Base-by-base conservation (phyloP, 2,113 vertebrate species). In the Ranitomeya imitator region DNA sequence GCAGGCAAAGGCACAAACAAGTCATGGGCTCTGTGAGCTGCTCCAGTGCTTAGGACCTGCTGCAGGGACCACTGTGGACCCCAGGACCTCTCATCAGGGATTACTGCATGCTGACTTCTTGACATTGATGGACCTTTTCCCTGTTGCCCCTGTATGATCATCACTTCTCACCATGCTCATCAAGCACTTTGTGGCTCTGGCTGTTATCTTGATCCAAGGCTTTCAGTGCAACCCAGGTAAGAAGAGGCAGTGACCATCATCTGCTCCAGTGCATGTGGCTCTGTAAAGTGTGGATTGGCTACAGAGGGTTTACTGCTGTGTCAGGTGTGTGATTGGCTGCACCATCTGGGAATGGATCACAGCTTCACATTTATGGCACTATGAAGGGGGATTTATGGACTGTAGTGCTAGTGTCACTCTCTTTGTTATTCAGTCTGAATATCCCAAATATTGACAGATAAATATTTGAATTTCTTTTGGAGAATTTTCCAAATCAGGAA, bases 211-310 rank as follows among this genome's bases (percentile, higher is more conserved):
- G 86, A 91, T 93, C 13, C 92, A 90, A 54, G 93, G 90, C 61
- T 54, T 92, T 76, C 92, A 93, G 21, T 90, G 89, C 80, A 78
- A 51, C 90, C 19, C 93, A 92, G 89, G 93, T 88, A 82, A 83
- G 87, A 67, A 83, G 87, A 67, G 31, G 23, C 26, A 37, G 37
- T 18, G 45, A 54, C 23, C 23, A 54, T 61, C 85, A 86, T 31
- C 26, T 31, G 74, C 51, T 59, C 10, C 23, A 77, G 77, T 31
- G 55, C 76, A 23, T 31, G 83, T 45, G 55, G 85, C 26, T 82
- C 19, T 80, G 26, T 8, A 45, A 21, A 63, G 23, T 37, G 65
- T 45, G 73, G 45, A 11, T 16, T 60, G 61, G 23, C 16, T 74
- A 63, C 51, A 45, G 18, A 76, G 4, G 37, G 1, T 37, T 52